phyloP scores from a whole-genome alignment of 2,888 invertebrate species.

The Clivina fossor region DNA sequence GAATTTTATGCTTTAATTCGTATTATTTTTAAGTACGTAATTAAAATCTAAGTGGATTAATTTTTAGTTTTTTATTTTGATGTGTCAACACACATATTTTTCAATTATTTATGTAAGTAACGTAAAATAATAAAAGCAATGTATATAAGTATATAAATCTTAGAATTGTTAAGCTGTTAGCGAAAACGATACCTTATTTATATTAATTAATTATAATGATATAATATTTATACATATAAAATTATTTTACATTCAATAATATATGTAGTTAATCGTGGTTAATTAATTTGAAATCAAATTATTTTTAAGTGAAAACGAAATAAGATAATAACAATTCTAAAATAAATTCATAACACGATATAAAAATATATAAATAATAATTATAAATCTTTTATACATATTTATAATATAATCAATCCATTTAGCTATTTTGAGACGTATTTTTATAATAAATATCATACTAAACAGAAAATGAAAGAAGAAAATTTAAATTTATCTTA shows the following conservation, averaged over 20 bases:
- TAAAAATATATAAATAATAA: too few species aligned
- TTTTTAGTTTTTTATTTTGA: conserved; percentile 1
- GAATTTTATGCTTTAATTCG: neutral
- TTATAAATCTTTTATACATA: too few species aligned
- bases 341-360: too few species aligned
- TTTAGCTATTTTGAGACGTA: neutral
- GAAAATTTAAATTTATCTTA: neutral
- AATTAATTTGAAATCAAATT: conserved; percentile 5
- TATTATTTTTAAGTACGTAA: neutral
- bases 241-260: conserved; percentile 1
- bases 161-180: conserved; percentile 6
- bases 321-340: neutral
- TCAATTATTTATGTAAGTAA: neutral
- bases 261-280: conserved; percentile 9
- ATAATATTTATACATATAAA: conserved; percentile 10
- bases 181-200: conserved; percentile 1
- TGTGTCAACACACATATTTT: conserved; percentile 4
- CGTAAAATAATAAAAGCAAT: conserved; percentile 15
- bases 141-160: conserved; percentile 21
- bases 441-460: too few species aligned
- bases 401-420: neutral
- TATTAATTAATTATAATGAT: conserved; percentile 1
- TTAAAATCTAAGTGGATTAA: neutral
- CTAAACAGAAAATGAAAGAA: too few species aligned
- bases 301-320: neutral